Base-by-base conservation (phyloP, 1,140 invertebrate genomes). In the Gryon sp. region DNA sequence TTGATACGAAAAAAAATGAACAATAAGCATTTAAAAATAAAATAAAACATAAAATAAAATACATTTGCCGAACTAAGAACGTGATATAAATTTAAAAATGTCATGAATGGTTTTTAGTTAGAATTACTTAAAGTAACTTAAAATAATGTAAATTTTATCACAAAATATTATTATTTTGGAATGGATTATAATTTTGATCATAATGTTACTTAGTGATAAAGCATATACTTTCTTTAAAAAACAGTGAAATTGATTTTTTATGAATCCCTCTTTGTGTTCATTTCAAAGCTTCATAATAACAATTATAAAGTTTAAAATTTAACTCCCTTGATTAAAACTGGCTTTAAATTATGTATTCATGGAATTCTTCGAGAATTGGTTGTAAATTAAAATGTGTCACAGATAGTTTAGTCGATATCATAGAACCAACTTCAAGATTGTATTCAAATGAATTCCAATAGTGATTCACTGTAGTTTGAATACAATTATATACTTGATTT, bases 361-460 rank as follows among this genome's bases (percentile, higher is more conserved):
- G 26, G 20, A 43, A 59, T 69, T 69, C 65, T 69, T 69, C 24
- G 53, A 24, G 14, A 60, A 60, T 70, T 60, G 66, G 26, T 53
- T 30, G 26, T 60, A 60, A 60, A 48, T 70, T 70, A 70, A 70
- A 60, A 70, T 52, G 55, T 70, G 53, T 59, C 53, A 20, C 66
- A 28, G 52, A 59, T 70, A 70, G 53, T 60, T 59, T 32, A 60
- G 36, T 22, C 53, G 45, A 70, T 70, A 70, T 59, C 53, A 20
- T 60, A 52, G 45, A 70, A 70, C 45, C 59, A 69, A 69, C 7
- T 52, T 36, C 18, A 60, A 59, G 66, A 60, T 52, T 52, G 52
- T 57, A 68, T 68, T 57, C 66, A 52, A 70, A 59, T 70, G 66
- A 52, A 70, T 36, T 70, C 53, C 45, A 45, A 52, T 30, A 45